A percentile compares a stretch with the other conserved stretches of the same genome.
These are phyloP conservation scores for Epirrhoe tristata DNA, from an alignment of 2,888 invertebrate genomes.

Conservation along the genomic window DNA sequence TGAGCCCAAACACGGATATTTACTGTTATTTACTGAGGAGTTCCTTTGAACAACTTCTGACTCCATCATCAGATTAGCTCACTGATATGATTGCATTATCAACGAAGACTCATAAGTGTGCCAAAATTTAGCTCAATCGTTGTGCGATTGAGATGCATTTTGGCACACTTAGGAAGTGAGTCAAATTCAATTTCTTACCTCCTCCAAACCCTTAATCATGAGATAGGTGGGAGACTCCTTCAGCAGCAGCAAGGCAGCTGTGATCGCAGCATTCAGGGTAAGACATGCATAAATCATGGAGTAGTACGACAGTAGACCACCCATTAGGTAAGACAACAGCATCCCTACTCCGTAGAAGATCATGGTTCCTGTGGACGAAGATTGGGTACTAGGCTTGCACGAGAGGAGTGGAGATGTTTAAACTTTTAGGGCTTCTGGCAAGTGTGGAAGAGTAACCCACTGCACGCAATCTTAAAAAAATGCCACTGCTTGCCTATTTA, in stretches of 20 bases:
- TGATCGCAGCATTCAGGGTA: slow-evolving; percentile 49
- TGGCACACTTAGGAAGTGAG: too few relatives aligned
- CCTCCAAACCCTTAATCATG: slow-evolving; percentile 63
- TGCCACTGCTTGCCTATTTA: too few relatives aligned
- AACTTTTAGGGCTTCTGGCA: neutral
- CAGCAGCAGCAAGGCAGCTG: slow-evolving; percentile 50
- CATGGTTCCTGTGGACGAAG: slow-evolving; percentile 44
- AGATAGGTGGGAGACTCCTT: slow-evolving; percentile 67
- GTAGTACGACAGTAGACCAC: slow-evolving; percentile 62
- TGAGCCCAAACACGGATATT: too few relatives aligned
- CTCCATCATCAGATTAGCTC: too few relatives aligned
- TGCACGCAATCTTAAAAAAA: too few relatives aligned
- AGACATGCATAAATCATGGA: slow-evolving; percentile 61
- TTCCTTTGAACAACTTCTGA: too few relatives aligned
- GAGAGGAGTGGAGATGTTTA: neutral
- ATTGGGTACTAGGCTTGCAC: neutral
- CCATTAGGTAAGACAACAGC: slow-evolving; percentile 66
- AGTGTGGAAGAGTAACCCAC: too few relatives aligned
- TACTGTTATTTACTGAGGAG: too few relatives aligned
- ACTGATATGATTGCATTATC: too few relatives aligned
- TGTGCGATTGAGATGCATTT: too few relatives aligned
- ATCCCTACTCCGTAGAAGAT: slow-evolving; percentile 65
- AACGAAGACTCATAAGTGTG: too few relatives aligned
- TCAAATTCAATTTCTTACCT: slow-evolving; percentile 47
- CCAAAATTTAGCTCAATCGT: too few relatives aligned